Conservation (phyloP, 2,888 invertebrate genomes). For the Epistrophella euchroma region DNA sequence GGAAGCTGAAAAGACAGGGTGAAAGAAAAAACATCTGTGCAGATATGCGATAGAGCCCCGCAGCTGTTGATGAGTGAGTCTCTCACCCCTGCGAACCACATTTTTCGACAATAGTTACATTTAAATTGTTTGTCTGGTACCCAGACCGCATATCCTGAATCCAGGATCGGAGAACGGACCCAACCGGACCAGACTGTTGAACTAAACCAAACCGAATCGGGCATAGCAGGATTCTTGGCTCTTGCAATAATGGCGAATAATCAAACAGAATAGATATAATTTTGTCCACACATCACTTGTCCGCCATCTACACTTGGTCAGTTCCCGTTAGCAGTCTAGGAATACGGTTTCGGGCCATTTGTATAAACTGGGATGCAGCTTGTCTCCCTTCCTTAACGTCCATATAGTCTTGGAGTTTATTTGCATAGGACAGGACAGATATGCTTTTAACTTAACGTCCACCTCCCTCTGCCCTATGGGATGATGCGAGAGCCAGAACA, state of each 20-base stretch:
- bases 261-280: conserved; percentile 75
- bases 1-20: conserved; percentile 1
- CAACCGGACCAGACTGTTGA: not conserved
- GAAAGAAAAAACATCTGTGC: conserved; percentile 54
- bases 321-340: conserved; percentile 14
- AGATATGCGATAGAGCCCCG: conserved; percentile 52
- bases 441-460: conserved; percentile 21
- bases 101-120: conserved; percentile 76
- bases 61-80: conserved; percentile 70
- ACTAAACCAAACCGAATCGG: not conserved
- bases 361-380: conserved; percentile 19
- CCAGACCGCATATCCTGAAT: conserved; percentile 58
- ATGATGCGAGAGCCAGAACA: conserved; percentile 14
- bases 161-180: conserved; percentile 13
- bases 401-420: conserved; percentile 28
- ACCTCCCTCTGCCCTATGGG: not conserved
- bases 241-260: conserved; percentile 70
- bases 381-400: not conserved
- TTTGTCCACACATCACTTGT: conserved; percentile 74
- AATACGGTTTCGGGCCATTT: conserved; percentile 23
- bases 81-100: conserved; percentile 34
- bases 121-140: conserved; percentile 74
- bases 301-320: conserved; percentile 53
- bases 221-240: conserved; percentile 38
- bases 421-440: conserved; percentile 57